Conservation (phyloP, 1,140 invertebrate genomes). For the Aleiodes sp. region DNA sequence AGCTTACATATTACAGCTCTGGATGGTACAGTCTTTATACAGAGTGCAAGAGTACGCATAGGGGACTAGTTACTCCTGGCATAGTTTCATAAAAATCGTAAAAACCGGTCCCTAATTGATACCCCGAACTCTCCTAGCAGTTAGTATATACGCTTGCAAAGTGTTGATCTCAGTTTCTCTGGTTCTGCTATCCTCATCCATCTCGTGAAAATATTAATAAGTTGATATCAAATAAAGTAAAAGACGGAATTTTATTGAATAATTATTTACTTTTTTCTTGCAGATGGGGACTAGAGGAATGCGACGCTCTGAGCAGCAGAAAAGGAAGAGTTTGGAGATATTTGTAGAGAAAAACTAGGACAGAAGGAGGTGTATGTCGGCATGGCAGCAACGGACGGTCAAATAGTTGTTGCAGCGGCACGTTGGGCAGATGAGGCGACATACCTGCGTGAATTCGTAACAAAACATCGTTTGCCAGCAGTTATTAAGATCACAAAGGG, state of each 20-base stretch:
- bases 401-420: slow-evolving; percentile 83
- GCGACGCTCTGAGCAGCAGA: slow-evolving; percentile 23
- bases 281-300: slow-evolving; percentile 49
- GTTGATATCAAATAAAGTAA: background rate
- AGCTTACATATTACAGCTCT: background rate
- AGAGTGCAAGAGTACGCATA: slow-evolving; percentile 14
- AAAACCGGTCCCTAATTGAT: slow-evolving; percentile 38
- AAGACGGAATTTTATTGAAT: background rate
- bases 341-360: background rate
- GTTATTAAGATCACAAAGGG: slow-evolving; percentile 92
- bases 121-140: slow-evolving; percentile 29
- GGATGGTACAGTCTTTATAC: slow-evolving; percentile 3
- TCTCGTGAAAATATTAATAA: background rate
- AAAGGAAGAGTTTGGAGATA: slow-evolving; percentile 21
- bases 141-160: background rate
- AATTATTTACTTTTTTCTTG: slow-evolving; percentile 29
- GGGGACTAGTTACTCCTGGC: slow-evolving; percentile 26
- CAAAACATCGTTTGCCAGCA: slow-evolving; percentile 81
- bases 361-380: slow-evolving; percentile 6
- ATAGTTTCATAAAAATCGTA: slow-evolving; percentile 26
- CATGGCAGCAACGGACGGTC: slow-evolving; percentile 86
- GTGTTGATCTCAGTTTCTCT: slow-evolving; percentile 13
- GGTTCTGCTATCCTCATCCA: background rate
- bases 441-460: slow-evolving; percentile 82
- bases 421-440: slow-evolving; percentile 84